Conservation (phyloP, 2,888 invertebrate genomes). For the Apodemia zela region DNA sequence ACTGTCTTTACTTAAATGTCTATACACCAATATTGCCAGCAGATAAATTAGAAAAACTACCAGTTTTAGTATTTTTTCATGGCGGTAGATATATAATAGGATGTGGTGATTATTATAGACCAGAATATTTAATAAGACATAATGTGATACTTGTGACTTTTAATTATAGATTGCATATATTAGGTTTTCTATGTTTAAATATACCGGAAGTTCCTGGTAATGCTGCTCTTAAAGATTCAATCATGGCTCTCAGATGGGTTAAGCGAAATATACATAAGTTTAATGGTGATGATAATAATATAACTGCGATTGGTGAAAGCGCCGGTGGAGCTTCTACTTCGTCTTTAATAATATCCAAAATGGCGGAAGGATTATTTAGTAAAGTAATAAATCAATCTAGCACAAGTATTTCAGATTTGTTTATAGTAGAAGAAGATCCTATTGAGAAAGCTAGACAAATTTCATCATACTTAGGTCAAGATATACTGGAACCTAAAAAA, state of each 20-base stretch:
- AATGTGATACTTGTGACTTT: constrained; percentile 61
- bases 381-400: constrained; percentile 62
- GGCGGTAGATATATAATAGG: constrained; percentile 79
- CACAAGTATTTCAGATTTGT: constrained; percentile 51
- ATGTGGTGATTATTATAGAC: constrained; percentile 68
- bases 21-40: constrained; percentile 79
- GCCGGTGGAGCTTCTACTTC: constrained; percentile 51
- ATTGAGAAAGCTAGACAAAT: constrained; percentile 48
- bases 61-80: constrained; percentile 79
- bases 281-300: constrained; percentile 55
- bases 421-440: constrained; percentile 50
- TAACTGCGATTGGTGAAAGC: constrained; percentile 63
- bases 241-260: constrained; percentile 63
- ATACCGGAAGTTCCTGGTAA: constrained; percentile 64
- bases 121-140: constrained; percentile 57
- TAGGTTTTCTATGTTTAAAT: constrained; percentile 61
- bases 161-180: constrained; percentile 58
- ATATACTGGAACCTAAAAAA: constrained; percentile 38
- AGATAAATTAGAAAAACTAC: constrained; percentile 52
- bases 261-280: constrained; percentile 53
- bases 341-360: constrained; percentile 49
- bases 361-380: constrained; percentile 50
- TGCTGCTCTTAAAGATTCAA: constrained; percentile 58
- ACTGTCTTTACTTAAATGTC: constrained; percentile 85
- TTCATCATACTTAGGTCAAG: constrained; percentile 46